Percentiles rank a stretch among this genome's conserved stretches.
phyloP scores from a whole-genome alignment of 2,797 vertebrate genomes.

The Hapalemur alaotrensis region DNA sequence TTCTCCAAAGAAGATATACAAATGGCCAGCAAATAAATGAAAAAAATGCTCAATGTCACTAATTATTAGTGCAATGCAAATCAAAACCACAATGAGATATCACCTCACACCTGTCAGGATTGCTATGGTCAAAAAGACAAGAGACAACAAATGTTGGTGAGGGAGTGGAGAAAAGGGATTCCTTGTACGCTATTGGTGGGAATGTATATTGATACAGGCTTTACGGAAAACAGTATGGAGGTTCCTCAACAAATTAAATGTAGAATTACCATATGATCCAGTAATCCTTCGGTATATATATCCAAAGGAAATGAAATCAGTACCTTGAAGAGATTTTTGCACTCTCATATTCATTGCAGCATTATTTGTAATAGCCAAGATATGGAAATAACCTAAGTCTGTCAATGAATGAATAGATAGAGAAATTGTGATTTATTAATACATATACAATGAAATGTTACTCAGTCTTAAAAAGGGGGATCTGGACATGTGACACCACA shows the following conservation, averaged over 20 bases:
- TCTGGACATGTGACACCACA: neutral
- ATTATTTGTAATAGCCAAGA: neutral
- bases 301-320: neutral
- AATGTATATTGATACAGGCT: neutral
- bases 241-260: neutral
- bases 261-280: neutral
- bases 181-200: neutral
- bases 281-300: neutral
- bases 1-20: neutral
- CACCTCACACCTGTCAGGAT: neutral
- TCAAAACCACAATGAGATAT: neutral
- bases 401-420: too few relatives aligned
- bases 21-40: neutral
- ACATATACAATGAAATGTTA: neutral
- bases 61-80: neutral
- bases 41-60: neutral
- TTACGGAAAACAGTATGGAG: neutral
- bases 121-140: neutral
- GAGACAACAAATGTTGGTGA: neutral
- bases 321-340: neutral
- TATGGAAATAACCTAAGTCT: neutral
- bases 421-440: neutral
- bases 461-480: neutral
- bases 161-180: neutral
- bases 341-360: neutral